Evolutionary conservation across 1,140 invertebrate genomes (phyloP).

Genomic region (Subanguina moxae): DNA sequence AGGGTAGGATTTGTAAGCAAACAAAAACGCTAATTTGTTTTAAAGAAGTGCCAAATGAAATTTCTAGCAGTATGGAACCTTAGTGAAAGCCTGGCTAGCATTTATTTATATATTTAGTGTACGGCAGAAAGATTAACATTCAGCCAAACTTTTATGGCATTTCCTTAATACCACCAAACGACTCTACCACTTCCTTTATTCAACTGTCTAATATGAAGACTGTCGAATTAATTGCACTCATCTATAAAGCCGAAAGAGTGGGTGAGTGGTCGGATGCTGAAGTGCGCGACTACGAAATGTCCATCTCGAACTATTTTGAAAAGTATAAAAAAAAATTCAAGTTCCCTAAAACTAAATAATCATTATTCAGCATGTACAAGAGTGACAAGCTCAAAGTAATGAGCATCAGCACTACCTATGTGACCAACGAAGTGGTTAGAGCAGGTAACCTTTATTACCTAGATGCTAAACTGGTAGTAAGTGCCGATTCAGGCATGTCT

Average conservation of each 20-base stretch:
- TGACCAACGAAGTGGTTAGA: constrained; percentile 37
- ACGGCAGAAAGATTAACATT: constrained; percentile 22
- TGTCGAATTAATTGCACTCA: constrained; percentile 27
- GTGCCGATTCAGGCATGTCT: no score
- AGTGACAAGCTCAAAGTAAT: constrained; percentile 29
- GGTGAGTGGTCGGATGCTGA: constrained; percentile 40
- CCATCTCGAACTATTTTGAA: constrained; percentile 37
- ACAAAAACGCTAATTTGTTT: no score
- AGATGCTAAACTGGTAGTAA: no score
- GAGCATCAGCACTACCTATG: constrained; percentile 33
- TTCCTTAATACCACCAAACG: constrained; percentile 5
- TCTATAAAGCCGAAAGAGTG: constrained; percentile 41
- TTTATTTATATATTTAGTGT: constrained; percentile 12
- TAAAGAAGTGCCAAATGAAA: no score
- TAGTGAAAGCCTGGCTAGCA: no score
- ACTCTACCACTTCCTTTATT: neutral
- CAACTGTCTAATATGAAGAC: constrained; percentile 19
- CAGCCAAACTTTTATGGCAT: constrained; percentile 40
- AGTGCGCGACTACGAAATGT: constrained; percentile 42
- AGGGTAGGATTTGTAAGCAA: no score
- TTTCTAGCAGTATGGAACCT: no score
- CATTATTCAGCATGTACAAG: constrained; percentile 25
- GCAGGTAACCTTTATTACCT: no score
- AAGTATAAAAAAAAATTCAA: constrained; percentile 3
- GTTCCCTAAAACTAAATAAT: neutral